phyloP scores from a whole-genome alignment of 1,140 invertebrate genomes.

The Callitettix versicolor region DNA sequence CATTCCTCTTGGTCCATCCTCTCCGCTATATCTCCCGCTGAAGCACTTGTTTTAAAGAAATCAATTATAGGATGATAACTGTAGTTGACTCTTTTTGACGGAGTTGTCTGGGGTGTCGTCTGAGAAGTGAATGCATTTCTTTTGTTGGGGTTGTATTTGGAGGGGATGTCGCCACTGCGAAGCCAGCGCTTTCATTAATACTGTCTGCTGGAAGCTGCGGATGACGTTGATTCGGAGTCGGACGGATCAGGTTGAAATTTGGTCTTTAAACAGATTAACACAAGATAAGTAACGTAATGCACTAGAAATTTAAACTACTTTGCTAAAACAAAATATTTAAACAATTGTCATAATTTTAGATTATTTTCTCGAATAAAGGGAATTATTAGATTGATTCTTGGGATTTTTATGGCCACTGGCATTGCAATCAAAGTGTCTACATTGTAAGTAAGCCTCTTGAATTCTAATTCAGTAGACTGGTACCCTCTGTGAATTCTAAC shows the following conservation, averaged over 20 bases:
- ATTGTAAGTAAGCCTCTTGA: too few relatives aligned
- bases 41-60: constrained; percentile 45
- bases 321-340: too few relatives aligned
- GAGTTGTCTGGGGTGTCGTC: constrained; percentile 19
- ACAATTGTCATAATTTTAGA: too few relatives aligned
- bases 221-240: constrained; percentile 18
- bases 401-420: too few relatives aligned
- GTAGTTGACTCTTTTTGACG: constrained; percentile 51
- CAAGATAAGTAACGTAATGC: too few relatives aligned
- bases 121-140: neutral
- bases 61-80: constrained; percentile 78
- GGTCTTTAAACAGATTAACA: neutral
- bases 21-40: constrained; percentile 6
- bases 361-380: too few relatives aligned
- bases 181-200: constrained; percentile 14
- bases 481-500: too few relatives aligned
- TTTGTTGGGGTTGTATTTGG: neutral
- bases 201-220: constrained; percentile 21
- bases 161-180: constrained; percentile 5
- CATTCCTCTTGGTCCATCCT: constrained; percentile 20
- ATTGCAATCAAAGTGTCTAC: too few relatives aligned
- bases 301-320: too few relatives aligned
- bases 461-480: too few relatives aligned
- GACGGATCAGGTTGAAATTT: neutral
- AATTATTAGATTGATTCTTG: too few relatives aligned